Conservation (phyloP, 2,888 invertebrate species). For the Caenorhabditis becei region DNA sequence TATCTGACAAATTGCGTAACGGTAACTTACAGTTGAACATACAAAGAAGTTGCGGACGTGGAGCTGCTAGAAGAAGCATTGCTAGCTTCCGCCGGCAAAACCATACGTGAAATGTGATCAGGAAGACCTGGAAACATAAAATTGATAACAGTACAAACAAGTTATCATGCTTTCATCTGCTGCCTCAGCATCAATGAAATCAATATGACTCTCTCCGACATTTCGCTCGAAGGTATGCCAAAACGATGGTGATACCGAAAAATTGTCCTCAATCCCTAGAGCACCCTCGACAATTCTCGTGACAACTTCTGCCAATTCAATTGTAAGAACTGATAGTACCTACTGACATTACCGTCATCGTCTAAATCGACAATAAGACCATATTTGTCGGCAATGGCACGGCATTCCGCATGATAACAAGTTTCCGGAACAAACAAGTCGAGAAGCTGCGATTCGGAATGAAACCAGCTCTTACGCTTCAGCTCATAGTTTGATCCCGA, state of each 20-base stretch:
- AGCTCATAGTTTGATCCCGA: constrained; percentile 13
- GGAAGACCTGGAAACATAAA: constrained; percentile 50
- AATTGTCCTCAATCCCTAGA: constrained; percentile 27
- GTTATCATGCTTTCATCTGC: constrained; percentile 20
- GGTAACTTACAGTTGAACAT: constrained; percentile 34
- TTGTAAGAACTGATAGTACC: too few relatives aligned
- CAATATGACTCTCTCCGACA: constrained; percentile 35
- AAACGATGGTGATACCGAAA: constrained; percentile 8
- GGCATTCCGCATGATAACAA: constrained; percentile 44
- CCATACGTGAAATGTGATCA: constrained; percentile 63
- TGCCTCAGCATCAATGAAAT: constrained; percentile 58
- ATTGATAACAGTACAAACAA: background rate
- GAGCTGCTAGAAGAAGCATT: constrained; percentile 20
- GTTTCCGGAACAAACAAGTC: constrained; percentile 43
- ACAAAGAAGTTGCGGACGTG: constrained; percentile 18
- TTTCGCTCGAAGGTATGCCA: constrained; percentile 21
- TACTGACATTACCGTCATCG: constrained; percentile 33
- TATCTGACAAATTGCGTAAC: background rate
- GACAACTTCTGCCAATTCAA: constrained; percentile 34
- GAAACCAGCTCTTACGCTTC: constrained; percentile 30
- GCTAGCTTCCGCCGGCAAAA: constrained; percentile 27
- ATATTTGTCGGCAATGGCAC: constrained; percentile 49
- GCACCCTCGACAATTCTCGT: constrained; percentile 57
- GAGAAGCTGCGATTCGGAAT: constrained; percentile 50
- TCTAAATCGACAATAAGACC: constrained; percentile 52